Evolutionary conservation across 2,888 invertebrate species (phyloP).

Genomic region (Aproaerema taeniolella): DNA sequence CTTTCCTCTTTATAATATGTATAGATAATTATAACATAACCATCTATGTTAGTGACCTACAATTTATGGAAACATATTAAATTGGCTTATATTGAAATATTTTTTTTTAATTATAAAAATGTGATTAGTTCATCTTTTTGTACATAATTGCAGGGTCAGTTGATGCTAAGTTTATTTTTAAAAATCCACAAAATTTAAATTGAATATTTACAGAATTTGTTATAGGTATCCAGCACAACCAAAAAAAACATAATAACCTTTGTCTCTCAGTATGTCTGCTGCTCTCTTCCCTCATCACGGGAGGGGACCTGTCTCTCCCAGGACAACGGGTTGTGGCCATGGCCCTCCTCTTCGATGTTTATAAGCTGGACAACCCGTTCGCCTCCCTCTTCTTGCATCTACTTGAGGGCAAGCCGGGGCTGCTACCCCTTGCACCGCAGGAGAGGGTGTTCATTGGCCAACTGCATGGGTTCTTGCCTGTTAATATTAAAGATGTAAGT

Average conservation of each 20-base stretch:
- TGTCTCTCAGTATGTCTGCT: conserved; percentile 57
- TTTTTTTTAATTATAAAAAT: too few species aligned
- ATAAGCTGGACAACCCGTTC: conserved; percentile 66
- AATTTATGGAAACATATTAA: too few species aligned
- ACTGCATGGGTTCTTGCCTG: conserved; percentile 81
- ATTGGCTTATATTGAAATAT: too few species aligned
- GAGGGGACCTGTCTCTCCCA: conserved; percentile 63
- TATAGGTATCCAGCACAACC: background rate
- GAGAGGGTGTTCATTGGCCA: conserved; percentile 87
- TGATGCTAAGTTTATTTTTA: too few species aligned
- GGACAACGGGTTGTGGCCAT: conserved; percentile 67
- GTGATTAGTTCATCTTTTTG: too few species aligned
- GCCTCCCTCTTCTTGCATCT: conserved; percentile 58
- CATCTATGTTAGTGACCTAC: too few species aligned
- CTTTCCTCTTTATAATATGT: too few species aligned
- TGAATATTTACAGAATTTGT: too few species aligned
- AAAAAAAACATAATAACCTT: background rate
- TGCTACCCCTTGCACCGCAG: conserved; percentile 57
- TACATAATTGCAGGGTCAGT: too few species aligned
- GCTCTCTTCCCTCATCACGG: conserved; percentile 60
- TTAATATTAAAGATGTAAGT: conserved; percentile 83
- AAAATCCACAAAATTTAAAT: too few species aligned
- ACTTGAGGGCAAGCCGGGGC: conserved; percentile 58
- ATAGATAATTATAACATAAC: too few species aligned
- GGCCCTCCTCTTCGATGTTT: conserved; percentile 59